These are phyloP conservation scores for Nebria salina DNA, from an alignment of 2,888 invertebrate genomes.

Conservation along the genomic window DNA sequence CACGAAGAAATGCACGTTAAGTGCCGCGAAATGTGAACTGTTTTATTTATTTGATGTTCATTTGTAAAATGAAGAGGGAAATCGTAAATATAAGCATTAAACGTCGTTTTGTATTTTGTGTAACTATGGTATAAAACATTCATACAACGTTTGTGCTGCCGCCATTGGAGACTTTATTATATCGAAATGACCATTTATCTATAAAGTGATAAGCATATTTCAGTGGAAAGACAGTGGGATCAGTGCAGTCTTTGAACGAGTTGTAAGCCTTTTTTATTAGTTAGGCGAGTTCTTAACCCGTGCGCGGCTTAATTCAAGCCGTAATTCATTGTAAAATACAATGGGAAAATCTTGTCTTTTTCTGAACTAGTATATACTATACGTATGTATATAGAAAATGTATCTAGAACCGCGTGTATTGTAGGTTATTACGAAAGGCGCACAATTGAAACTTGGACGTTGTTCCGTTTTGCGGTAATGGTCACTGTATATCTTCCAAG, in stretches of 20 bases:
- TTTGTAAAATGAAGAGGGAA: too few species aligned
- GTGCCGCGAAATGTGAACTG: too few species aligned
- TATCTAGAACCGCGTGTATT: conserved; percentile 39
- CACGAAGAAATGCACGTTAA: too few species aligned
- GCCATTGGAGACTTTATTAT: background rate
- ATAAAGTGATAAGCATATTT: conserved; percentile 40
- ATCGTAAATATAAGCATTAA: too few species aligned
- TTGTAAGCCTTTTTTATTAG: conserved; percentile 54
- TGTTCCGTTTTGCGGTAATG: conserved; percentile 40
- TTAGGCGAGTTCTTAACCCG: conserved; percentile 28
- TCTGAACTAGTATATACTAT: conserved; percentile 11
- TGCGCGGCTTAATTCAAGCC: conserved; percentile 37
- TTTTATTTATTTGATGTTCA: too few species aligned
- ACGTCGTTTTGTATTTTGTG: too few species aligned
- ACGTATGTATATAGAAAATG: conserved; percentile 38
- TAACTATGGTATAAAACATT: too few species aligned
- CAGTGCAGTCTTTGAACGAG: conserved; percentile 49
- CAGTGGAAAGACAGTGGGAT: conserved; percentile 19
- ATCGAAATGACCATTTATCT: background rate
- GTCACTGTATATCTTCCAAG: conserved; percentile 45
- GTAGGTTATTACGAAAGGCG: conserved; percentile 32
- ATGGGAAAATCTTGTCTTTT: conserved; percentile 31
- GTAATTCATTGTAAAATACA: conserved; percentile 43
- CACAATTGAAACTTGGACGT: conserved; percentile 45
- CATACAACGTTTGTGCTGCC: too few species aligned